Base-by-base conservation (phyloP, 23 tunicate species). In the Trididemnum miniatum region DNA sequence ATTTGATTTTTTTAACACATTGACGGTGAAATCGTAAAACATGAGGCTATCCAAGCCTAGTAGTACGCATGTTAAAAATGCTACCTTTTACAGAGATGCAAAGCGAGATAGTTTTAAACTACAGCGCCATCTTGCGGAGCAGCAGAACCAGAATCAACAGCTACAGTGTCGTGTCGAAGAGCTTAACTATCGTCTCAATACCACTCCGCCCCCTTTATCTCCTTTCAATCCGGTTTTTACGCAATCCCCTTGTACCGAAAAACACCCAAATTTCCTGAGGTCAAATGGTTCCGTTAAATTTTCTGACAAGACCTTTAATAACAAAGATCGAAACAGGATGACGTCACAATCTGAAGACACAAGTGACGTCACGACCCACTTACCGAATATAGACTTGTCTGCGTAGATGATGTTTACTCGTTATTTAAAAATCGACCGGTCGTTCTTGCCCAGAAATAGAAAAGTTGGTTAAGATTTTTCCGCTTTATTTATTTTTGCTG, bases 221-320 rank as follows among this genome's bases (percentile, higher is more conserved):
- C 84, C 89, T 0, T 91, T 91, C 67, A 91, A 91, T 77, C 97
- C 97, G 3, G 86, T 91, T 0, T 91, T 81, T 81, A 91, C 97
- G 35, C 80, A 80, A 0, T 91, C 97, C 26, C 97, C 97, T 20
- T 64, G 86, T 0, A 52, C 60, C 49, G 74, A 49, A 4, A 38
- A 51, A 27, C 62, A 82, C 60, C n/a, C 75, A 31, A 67, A 67
- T 33, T 37, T 7, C 12, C 54, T 7, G 9, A 15, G 54, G 15
- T 7, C 12, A 9, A 7, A 9, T 44, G 54, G 54, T 7, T 9
- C 54, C 9, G 15, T 44, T 9, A 15, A 7, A 7, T 44, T 44
- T 44, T 15, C 54, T 15, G 54, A 44, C 9, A 15, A 44, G 15
- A 44, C 9, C 9, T 7, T 44, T 15, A 44, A 44, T 9, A 44